Evolutionary conservation across 2,113 vertebrate genomes (phyloP).

Genomic region (Phyllostomus discolor): DNA sequence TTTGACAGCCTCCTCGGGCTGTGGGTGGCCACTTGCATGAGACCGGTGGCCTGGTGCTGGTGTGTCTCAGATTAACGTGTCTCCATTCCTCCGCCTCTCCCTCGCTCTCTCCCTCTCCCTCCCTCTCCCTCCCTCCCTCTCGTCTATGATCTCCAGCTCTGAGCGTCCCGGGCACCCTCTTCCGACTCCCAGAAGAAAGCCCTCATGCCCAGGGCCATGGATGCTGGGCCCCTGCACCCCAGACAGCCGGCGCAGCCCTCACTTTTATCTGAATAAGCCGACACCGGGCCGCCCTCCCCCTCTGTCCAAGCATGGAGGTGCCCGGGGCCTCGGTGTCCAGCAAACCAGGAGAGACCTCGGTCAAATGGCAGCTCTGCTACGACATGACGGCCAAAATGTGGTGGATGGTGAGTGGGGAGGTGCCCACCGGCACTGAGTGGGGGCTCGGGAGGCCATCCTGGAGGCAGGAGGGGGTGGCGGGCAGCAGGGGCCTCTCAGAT

Average conservation of each 20-base stretch:
- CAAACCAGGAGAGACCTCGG: constrained; percentile 62
- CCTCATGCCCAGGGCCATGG: not conserved
- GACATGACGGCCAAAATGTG: constrained; percentile 89
- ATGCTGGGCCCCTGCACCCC: no score
- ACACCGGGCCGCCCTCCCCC: not conserved
- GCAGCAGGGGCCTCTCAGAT: not conserved
- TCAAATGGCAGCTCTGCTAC: constrained; percentile 94
- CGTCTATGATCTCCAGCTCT: not conserved
- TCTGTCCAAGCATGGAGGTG: constrained; percentile 61
- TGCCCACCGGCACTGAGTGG: not conserved
- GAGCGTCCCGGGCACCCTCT: not conserved
- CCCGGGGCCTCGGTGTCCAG: not conserved
- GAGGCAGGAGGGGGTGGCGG: not conserved
- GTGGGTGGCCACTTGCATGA: constrained; percentile 73
- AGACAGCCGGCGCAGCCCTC: not conserved
- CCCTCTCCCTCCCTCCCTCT: not conserved
- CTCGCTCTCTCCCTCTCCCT: not conserved
- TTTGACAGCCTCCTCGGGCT: constrained; percentile 44
- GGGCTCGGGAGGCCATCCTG: not conserved
- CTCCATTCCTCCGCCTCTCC: not conserved
- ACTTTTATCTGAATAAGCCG: not conserved
- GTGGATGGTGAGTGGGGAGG: constrained; percentile 93
- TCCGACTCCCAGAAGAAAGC: not conserved
- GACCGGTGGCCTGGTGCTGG: constrained; percentile 21
- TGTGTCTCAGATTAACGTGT: not conserved